Percentiles rank a stretch among this genome's conserved stretches.
phyloP scores from a whole-genome alignment of 2,888 invertebrate species.

The Tachina fera region DNA sequence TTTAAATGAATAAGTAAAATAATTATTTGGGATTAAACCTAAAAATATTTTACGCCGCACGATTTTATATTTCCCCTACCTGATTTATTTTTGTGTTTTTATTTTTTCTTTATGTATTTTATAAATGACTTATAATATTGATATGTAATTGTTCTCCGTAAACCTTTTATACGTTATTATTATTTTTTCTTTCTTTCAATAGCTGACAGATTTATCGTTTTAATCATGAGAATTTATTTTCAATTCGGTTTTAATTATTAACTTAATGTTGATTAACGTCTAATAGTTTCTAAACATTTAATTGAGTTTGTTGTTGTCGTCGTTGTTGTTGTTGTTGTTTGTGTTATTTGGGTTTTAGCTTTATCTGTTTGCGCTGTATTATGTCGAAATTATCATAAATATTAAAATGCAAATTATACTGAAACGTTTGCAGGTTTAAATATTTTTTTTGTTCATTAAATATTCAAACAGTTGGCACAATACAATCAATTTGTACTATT shows the following conservation, averaged over 20 bases:
- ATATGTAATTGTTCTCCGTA: constrained; percentile 58
- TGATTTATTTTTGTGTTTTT: background rate
- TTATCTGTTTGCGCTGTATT: background rate
- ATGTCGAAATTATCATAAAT: constrained; percentile 66
- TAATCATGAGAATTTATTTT: constrained; percentile 69
- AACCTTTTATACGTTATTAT: constrained; percentile 28
- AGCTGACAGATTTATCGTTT: constrained; percentile 71
- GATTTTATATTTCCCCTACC: background rate
- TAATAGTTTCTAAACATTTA: constrained; percentile 36
- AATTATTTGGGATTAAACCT: too few species aligned
- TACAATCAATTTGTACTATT: constrained; percentile 61
- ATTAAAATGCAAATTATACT: constrained; percentile 66
- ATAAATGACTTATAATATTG: constrained; percentile 58
- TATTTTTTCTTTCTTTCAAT: constrained; percentile 49
- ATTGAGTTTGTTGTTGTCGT: constrained; percentile 19
- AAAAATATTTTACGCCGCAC: too few species aligned
- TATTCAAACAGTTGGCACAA: constrained; percentile 32
- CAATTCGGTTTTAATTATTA: constrained; percentile 64
- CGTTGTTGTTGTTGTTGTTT: background rate
- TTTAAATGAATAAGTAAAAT: too few species aligned
- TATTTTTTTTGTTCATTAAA: constrained; percentile 11
- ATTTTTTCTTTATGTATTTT: constrained; percentile 6
- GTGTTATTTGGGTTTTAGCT: constrained; percentile 20
- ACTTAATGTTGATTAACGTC: constrained; percentile 61
- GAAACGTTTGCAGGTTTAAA: constrained; percentile 48